These are phyloP conservation scores for Drusus annulatus DNA, from an alignment of 1,140 invertebrate genomes.

Conservation along the genomic window DNA sequence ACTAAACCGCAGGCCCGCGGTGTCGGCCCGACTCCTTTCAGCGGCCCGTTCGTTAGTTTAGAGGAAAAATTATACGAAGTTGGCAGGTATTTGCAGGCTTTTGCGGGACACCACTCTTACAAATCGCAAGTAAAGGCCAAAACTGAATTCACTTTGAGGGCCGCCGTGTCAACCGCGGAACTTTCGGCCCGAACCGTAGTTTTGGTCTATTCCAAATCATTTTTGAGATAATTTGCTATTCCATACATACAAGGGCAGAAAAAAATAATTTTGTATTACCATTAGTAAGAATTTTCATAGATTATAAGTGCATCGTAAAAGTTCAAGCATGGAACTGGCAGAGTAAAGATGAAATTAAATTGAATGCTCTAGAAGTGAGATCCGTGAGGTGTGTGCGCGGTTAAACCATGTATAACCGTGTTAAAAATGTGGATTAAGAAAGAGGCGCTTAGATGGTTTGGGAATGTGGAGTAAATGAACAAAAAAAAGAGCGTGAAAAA, in stretches of 20 bases:
- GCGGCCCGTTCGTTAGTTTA: conserved; percentile 18
- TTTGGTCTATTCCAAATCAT: background rate
- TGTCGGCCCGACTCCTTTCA: conserved; percentile 14
- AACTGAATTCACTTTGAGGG: conserved; percentile 8
- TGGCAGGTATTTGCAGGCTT: conserved; percentile 14
- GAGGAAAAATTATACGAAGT: conserved; percentile 6
- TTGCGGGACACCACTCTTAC: conserved; percentile 1
- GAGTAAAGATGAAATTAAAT: too few relatives aligned
- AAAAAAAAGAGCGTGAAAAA: too few relatives aligned
- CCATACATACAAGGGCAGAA: background rate
- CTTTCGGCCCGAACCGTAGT: background rate
- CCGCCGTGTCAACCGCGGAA: conserved; percentile 30
- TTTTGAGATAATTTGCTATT: background rate
- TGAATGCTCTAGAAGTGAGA: too few relatives aligned
- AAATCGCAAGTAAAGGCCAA: conserved; percentile 10
- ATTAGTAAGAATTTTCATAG: too few relatives aligned
- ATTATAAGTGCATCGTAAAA: too few relatives aligned
- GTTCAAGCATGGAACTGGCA: too few relatives aligned
- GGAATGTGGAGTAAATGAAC: too few relatives aligned
- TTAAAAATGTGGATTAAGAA: too few relatives aligned
- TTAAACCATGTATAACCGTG: too few relatives aligned
- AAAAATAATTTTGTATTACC: background rate
- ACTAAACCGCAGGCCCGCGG: conserved; percentile 3
- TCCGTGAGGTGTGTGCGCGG: too few relatives aligned
- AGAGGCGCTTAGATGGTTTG: too few relatives aligned